phyloP scores from a whole-genome alignment of 2,797 vertebrate genomes.

The Danio choprae region DNA sequence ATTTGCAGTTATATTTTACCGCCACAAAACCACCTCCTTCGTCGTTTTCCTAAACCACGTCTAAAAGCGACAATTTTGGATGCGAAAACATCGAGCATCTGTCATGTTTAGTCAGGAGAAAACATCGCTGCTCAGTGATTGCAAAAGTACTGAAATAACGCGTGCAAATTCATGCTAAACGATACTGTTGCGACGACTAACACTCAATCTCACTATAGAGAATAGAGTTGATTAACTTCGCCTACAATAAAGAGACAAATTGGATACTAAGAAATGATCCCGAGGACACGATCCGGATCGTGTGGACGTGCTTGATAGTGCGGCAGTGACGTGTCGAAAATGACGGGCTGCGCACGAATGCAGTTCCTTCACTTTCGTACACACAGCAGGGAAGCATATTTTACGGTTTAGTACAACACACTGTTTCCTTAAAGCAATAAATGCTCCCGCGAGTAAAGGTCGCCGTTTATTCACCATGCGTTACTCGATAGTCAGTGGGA shows the following conservation, averaged over 20 bases:
- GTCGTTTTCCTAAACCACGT: neutral
- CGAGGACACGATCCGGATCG: neutral
- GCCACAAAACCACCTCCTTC: neutral
- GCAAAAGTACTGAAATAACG: neutral
- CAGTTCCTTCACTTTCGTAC: neutral
- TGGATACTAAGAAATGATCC: neutral
- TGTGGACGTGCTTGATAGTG: neutral
- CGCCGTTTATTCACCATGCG: neutral
- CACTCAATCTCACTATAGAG: neutral
- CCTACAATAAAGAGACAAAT: neutral
- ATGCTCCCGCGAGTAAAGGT: slow-evolving; percentile 21
- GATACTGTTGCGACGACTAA: neutral
- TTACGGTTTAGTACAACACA: neutral
- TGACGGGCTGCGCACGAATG: slow-evolving; percentile 32
- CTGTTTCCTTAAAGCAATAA: neutral
- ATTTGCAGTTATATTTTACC: neutral
- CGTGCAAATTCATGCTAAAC: neutral
- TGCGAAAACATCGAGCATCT: neutral
- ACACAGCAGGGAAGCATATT: neutral
- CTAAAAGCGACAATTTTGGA: neutral
- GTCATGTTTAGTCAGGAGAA: neutral
- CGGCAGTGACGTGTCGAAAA: slow-evolving; percentile 16
- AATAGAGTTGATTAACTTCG: neutral
- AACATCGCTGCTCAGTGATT: neutral
- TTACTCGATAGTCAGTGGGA: slow-evolving; percentile 27